phyloP scores from a whole-genome alignment of 2,888 invertebrate species.

The Zele albiditarsus region DNA sequence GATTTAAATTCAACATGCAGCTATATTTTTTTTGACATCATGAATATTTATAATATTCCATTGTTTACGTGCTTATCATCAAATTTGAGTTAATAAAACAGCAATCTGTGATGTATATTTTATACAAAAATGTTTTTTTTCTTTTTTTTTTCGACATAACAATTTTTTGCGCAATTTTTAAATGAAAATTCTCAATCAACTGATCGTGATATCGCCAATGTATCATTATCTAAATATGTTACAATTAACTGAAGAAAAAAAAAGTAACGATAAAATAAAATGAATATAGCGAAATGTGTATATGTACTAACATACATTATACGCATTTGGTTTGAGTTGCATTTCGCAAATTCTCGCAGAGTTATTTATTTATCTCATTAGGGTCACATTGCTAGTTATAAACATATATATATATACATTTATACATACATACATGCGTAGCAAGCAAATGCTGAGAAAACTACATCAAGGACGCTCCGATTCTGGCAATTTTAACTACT shows the following conservation, averaged over 20 bases:
- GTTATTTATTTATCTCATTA: conserved; percentile 38
- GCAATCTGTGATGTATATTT: not conserved
- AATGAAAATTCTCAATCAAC: conserved; percentile 4
- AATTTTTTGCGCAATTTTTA: conserved; percentile 3
- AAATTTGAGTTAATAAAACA: not conserved
- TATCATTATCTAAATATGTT: conserved; percentile 18
- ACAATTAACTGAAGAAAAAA: conserved; percentile 11
- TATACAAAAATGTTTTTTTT: too few species aligned
- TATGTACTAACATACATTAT: not conserved
- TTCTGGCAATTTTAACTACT: conserved; percentile 30
- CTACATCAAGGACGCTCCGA: conserved; percentile 33
- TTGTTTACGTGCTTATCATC: not conserved
- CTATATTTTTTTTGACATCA: not conserved
- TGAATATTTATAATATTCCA: not conserved
- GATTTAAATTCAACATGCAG: conserved; percentile 10
- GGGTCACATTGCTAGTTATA: conserved; percentile 23
- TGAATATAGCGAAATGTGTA: not conserved
- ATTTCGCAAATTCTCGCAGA: conserved; percentile 29
- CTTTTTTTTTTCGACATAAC: conserved; percentile 7
- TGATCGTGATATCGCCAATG: not conserved
- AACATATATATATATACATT: not conserved
- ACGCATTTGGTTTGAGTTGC: conserved; percentile 35
- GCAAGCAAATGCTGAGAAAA: conserved; percentile 16
- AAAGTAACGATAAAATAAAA: conserved; percentile 5
- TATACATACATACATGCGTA: not conserved